A percentile compares a stretch with the other conserved stretches of the same genome.
phyloP scores from a whole-genome alignment of 2,888 invertebrate genomes.

The Bembecia ichneumoniformis region DNA sequence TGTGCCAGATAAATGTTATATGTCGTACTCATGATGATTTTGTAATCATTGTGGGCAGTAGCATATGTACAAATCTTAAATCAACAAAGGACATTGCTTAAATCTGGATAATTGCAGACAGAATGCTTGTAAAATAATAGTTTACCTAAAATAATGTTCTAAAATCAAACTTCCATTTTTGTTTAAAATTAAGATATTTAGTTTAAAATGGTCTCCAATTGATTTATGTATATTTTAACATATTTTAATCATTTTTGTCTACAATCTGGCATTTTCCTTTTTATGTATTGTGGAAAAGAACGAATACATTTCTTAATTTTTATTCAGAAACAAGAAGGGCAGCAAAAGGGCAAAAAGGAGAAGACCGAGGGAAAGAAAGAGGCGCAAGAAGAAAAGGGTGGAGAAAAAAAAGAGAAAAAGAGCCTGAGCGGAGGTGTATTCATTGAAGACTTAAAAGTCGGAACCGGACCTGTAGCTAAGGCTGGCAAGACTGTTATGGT shows the following conservation, averaged over 20 bases:
- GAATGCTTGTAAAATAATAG: no score
- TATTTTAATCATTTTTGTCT: no score
- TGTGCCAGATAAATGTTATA: neutral
- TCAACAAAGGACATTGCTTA: no score
- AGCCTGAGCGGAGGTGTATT: conserved; percentile 82
- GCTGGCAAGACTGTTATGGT: conserved; percentile 79
- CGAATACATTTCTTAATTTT: conserved; percentile 2
- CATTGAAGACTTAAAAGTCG: conserved; percentile 84
- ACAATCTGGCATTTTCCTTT: no score
- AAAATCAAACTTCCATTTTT: no score
- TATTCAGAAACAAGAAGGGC: conserved; percentile 24
- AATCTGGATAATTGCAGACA: no score
- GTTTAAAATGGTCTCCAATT: no score
- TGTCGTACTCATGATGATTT: neutral
- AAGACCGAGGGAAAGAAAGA: conserved; percentile 42
- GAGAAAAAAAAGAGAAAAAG: conserved; percentile 67
- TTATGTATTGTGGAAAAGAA: no score
- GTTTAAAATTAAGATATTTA: no score
- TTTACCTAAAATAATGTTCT: no score
- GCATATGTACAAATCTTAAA: neutral
- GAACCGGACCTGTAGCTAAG: conserved; percentile 84
- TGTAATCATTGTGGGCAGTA: neutral
- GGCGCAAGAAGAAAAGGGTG: conserved; percentile 20
- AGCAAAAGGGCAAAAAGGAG: conserved; percentile 51
- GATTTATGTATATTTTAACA: no score